Evolutionary conservation across 1,140 invertebrate species (phyloP).

Genomic region (Bombus sylvicola): DNA sequence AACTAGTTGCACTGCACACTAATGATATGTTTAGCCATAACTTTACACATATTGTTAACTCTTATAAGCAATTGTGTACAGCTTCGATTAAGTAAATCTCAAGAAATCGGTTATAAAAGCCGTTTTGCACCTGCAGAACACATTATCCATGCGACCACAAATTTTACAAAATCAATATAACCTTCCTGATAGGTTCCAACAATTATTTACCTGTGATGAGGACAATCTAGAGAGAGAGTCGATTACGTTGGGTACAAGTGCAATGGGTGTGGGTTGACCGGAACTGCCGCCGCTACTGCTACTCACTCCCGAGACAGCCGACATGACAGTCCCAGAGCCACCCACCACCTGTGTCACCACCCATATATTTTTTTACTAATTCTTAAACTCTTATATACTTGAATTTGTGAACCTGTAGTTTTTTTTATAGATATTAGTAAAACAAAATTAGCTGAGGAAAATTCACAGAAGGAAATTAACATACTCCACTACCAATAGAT

Average conservation of each 20-base stretch:
- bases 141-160: constrained; percentile 64
- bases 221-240: constrained; percentile 80
- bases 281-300: constrained; percentile 80
- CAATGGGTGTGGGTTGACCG: constrained; percentile 81
- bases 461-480: neutral
- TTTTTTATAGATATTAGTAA: neutral
- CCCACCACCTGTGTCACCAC: constrained; percentile 82
- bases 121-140: constrained; percentile 54
- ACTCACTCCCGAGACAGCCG: constrained; percentile 80
- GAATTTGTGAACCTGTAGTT: constrained; percentile 37
- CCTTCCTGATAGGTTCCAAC: constrained; percentile 62
- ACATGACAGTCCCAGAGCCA: constrained; percentile 80
- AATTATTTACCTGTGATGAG: constrained; percentile 77
- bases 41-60: constrained; percentile 40
- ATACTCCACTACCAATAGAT: neutral
- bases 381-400: constrained; percentile 53
- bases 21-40: constrained; percentile 42
- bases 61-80: constrained; percentile 49
- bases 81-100: constrained; percentile 38
- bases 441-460: neutral
- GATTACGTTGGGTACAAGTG: constrained; percentile 83
- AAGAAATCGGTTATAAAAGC: constrained; percentile 55
- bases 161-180: constrained; percentile 58
- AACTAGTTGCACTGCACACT: constrained; percentile 26
- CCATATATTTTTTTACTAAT: constrained; percentile 74